Evolutionary conservation across 2,888 invertebrate species (phyloP), one percentile per base, ranked within the genome.

Genomic region (Idaea straminata): DNA sequence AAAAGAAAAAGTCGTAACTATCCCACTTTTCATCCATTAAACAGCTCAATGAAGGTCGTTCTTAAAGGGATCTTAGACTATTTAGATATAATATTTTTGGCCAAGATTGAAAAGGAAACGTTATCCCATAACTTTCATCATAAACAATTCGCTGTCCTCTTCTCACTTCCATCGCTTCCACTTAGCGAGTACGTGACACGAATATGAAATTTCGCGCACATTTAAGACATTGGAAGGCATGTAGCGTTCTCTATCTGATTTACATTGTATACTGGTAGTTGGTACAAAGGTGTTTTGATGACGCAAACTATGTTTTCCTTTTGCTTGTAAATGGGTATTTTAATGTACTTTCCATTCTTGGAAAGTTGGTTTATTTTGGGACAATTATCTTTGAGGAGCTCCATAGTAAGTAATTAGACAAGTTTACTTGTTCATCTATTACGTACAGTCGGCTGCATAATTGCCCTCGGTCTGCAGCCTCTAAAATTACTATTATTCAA

Each of bases 141-240:
- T 15, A n/a, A 61, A 3, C 36, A 36, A 61, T 35, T 58, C 62
- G 61, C 63, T 61, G n/a, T 34, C 47, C 60, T 57, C 68, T 62
- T 59, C 59, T 59, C 57, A 34, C 67, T 67, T 65, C 13, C 6
- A 5, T 38, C 64, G 38, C 34, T 35, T 35, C n/a, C 16, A 62
- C 59, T 35, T 38, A 15, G 35, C 61, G 60, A 65, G 7, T 65
- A 73, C 75, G 74, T 74, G 76, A 73, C 66, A 64, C 25, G 74
- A 73, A 58, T 67, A 57, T 58, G 47, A 66, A 68, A 59, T 69
- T 65, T 59, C 59, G 64, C 67, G 25, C 38, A 63, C 61, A 66
- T 58, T 65, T 61, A 63, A 61, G 66, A 59, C 68, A 64, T 69
- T 59, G 66, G 66, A 59, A 64, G 47, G 68, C 60, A 36, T 61